Evolutionary conservation across 2,113 vertebrate species (phyloP).

Genomic region (Willisornis vidua): DNA sequence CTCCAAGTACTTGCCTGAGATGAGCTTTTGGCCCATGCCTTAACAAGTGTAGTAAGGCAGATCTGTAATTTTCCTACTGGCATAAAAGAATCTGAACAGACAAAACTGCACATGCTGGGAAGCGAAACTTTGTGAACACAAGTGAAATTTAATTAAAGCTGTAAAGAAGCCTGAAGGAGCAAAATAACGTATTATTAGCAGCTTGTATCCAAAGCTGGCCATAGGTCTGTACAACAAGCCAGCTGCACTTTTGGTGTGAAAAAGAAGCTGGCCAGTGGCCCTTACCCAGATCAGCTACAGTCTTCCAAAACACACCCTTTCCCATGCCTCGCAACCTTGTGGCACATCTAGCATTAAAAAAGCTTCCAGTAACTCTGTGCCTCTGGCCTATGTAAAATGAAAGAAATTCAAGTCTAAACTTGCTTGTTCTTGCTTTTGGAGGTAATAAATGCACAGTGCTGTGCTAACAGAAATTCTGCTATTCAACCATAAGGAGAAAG

Average conservation of each 20-base stretch:
- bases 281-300: background rate
- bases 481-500: background rate
- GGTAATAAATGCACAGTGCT: background rate
- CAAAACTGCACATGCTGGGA: constrained; percentile 5
- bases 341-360: constrained; percentile 21
- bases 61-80: background rate
- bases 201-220: constrained; percentile 4
- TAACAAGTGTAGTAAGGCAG: background rate
- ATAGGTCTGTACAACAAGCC: background rate
- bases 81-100: background rate
- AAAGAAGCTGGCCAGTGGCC: constrained; percentile 44
- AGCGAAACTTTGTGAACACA: background rate
- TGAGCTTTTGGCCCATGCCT: background rate
- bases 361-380: constrained; percentile 37
- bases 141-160: constrained; percentile 42
- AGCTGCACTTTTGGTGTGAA: constrained; percentile 8
- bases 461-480: background rate
- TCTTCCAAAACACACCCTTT: constrained; percentile 25
- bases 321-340: constrained; percentile 31
- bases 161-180: constrained; percentile 29
- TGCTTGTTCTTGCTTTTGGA: background rate
- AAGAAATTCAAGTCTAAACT: constrained; percentile 50
- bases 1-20: background rate
- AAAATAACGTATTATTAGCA: constrained; percentile 31
- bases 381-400: constrained; percentile 25